Base-by-base conservation (phyloP, 1,140 invertebrate genomes). In the Zaprionus inermis region DNA sequence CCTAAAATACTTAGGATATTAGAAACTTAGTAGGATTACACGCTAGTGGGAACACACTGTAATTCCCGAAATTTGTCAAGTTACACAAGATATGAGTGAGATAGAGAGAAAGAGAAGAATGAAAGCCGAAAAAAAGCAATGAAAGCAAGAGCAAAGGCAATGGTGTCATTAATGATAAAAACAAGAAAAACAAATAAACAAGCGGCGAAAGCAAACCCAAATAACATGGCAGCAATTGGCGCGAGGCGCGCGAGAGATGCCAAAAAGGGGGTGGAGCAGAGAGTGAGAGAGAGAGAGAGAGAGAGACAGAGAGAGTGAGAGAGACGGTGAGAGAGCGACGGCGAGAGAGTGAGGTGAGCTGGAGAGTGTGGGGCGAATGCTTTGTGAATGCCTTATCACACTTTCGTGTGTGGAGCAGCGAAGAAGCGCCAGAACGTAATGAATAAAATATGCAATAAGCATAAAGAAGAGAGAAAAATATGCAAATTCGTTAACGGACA, bases 371-470 rank as follows among this genome's bases (percentile, higher is more conserved):
- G 41, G 61, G 38, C 24, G 72, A 76, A 76, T 76, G 69, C 69
- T 73, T 68, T 59, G 70, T 67, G 79, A 81, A 86, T 86, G 79
- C 82, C 79, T 82, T 86, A 82, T 88, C 76, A 86, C 82, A 86
- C 82, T 85, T 82, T 86, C 76, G 49, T 68, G 49, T 68, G 41
- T 44, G n/a, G 38, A 44, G 38, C 54, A 20, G 65, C 49, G 38
- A 54, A 60, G 74, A 72, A 86, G 78, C 78, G 76, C 79, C 83
- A 86, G 76, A 88, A 86, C 69, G 76, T 88, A 86, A 86, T 86
- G 83, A 86, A 86, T 86, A 86, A 86, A 86, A 82, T 86, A 86
- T 86, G 83, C 79, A 88, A 86, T 86, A 88, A 88, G 76, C 82
- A 81, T 76, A 79, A 86, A 88, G 76, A 72, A 75, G 75, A 28